A percentile compares a stretch with the other conserved stretches of the same genome.
These are phyloP conservation scores for Nestor notabilis DNA, from an alignment of 2,113 vertebrate genomes.

Conservation along the genomic window DNA sequence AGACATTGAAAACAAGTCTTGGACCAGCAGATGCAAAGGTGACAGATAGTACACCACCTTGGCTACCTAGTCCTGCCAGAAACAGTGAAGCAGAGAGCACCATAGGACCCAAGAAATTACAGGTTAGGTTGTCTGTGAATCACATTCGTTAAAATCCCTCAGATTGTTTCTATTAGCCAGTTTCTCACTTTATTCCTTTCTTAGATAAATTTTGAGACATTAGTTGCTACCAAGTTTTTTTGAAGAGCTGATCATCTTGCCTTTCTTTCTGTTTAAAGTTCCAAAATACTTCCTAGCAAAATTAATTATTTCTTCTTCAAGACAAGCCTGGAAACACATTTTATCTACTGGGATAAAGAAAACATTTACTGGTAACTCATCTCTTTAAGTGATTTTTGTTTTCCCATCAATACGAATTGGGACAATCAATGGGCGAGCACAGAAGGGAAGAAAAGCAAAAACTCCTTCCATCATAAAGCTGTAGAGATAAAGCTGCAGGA, in stretches of 20 bases:
- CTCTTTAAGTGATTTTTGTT: background rate
- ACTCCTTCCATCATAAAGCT: background rate
- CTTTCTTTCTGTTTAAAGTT: background rate
- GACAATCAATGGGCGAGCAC: background rate
- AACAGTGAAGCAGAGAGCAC: background rate
- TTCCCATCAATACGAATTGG: background rate
- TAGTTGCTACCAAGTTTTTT: background rate
- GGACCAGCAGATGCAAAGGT: background rate
- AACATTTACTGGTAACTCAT: background rate
- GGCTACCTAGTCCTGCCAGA: background rate
- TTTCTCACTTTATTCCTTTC: background rate
- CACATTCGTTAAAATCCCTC: background rate
- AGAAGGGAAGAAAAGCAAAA: background rate
- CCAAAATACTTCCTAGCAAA: background rate
- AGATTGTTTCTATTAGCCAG: background rate
- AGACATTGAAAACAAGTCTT: background rate
- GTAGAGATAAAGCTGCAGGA: background rate
- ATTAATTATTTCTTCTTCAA: background rate
- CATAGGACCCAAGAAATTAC: background rate
- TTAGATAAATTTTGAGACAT: background rate
- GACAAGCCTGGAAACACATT: background rate
- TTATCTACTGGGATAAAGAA: background rate
- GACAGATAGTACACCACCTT: background rate
- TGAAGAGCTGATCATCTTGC: background rate
- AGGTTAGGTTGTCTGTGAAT: background rate